Evolutionary conservation across 2,797 vertebrate species (phyloP), one percentile per base, ranked within the genome.

Genomic region (Tokudaia tokunoshimensis): DNA sequence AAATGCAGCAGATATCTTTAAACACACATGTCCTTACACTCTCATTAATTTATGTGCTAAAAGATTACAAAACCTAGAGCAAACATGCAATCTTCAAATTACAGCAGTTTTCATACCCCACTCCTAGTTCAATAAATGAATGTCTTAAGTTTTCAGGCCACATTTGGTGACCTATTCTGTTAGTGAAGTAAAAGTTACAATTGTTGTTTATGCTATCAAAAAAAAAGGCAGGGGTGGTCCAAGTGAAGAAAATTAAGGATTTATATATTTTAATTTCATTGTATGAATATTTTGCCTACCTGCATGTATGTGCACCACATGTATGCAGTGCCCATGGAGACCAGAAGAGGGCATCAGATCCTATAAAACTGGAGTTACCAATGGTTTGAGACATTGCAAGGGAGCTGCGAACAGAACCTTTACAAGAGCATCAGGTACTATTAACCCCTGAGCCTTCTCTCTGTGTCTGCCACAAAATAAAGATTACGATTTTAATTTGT

Each of bases 181-280:
- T 81, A 84, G 37, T 6, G 10, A 94, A 72, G 55, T 61, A 94
- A 63, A 88, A 94, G 70, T 88, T 78, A 85, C 9, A 97, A 67
- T 50, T 76, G 57, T 76, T 80, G 57, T 63, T 92, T 79, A 22
- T 92, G 59, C 63, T 92, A 90, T 83, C 37, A 88, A n/a, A 31
- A 19, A 47, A 84, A 76, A 87, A 82, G 74, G 3, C 4, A 91
- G 3, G 20, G 10, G 20, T 4, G 50, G 17, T 24, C 34, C 83
- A 29, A 14, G 3, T 55, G 17, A 79, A 59, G 76, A 61, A 84
- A 63, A 47, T 41, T 31, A 29, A 82, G 41, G 55, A 82, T 47
- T 19, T 47, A 47, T 65, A 26, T 20, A 84, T 44, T 84, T 44
- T 83, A 44, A 44, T 29, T 61, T 84, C 19, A 29, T 79, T 52